Conservation (phyloP, 2,113 vertebrate genomes). For the Delphinapterus leucas region DNA sequence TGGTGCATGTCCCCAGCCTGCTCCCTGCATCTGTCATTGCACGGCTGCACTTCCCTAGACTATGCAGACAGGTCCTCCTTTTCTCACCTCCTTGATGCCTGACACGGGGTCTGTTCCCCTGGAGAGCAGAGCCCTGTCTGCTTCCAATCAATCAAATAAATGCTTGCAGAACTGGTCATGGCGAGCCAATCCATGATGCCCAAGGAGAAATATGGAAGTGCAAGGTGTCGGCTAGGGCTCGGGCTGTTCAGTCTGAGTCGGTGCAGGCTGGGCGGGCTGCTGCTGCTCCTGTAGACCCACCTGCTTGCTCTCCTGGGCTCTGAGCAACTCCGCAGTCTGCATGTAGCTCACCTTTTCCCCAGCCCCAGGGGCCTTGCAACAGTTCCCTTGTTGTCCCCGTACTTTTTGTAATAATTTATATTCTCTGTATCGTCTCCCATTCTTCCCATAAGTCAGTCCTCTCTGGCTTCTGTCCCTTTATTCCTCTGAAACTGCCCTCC, state of each 20-base stretch:
- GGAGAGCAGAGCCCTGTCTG: not conserved
- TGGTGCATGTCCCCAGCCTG: not conserved
- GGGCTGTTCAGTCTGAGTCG: not conserved
- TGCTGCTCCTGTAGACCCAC: not conserved
- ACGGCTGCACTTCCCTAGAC: not conserved
- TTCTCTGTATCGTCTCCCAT: not conserved
- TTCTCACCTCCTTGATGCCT: not conserved
- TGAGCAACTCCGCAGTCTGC: not conserved
- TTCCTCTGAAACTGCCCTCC: not conserved
- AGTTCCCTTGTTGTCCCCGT: not conserved
- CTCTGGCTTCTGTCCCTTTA: not conserved
- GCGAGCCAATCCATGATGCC: not conserved
- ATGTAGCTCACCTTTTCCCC: not conserved
- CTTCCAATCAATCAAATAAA: slow-evolving; percentile 43
- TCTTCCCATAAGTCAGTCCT: not conserved
- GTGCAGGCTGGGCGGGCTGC: not conserved
- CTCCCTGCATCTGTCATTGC: not conserved
- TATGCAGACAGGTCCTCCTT: not conserved
- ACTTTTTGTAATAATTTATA: not conserved
- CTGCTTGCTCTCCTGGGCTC: not conserved
- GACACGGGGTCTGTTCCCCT: not conserved
- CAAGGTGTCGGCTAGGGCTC: not conserved
- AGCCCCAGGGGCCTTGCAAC: not conserved
- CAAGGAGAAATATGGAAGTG: not conserved
- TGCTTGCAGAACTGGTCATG: not conserved